A percentile compares a stretch with the other conserved stretches of the same genome.
Conservation (phyloP, 2,888 invertebrate species). For the Caradrina clavipalpis region DNA sequence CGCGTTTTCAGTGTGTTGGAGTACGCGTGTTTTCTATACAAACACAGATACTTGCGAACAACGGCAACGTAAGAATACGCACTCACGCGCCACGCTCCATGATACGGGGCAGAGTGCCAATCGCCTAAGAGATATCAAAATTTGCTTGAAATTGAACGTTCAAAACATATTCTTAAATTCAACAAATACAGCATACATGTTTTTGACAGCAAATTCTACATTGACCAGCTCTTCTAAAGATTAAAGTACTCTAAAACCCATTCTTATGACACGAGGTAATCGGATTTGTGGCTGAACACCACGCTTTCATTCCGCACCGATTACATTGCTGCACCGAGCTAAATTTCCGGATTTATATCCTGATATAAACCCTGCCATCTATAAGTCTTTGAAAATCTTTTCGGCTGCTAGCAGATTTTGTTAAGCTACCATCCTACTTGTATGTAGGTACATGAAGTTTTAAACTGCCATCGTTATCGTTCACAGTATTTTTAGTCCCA, state of each 20-base stretch:
- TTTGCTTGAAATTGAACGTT: not conserved
- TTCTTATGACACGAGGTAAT: not conserved
- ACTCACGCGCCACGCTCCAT: too few species aligned
- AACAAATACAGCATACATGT: too few species aligned
- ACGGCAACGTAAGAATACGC: too few species aligned
- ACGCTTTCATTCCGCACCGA: conserved; percentile 4
- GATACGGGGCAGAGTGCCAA: too few species aligned
- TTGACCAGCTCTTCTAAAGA: not conserved
- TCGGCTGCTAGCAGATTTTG: not conserved
- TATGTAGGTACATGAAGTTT: not conserved
- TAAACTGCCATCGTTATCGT: too few species aligned
- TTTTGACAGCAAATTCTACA: not conserved
- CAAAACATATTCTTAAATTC: not conserved
- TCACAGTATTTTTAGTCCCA: too few species aligned
- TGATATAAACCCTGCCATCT: not conserved
- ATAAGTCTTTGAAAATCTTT: not conserved
- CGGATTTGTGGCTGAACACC: conserved; percentile 11
- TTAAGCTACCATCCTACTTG: not conserved
- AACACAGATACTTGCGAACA: too few species aligned
- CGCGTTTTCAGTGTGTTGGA: too few species aligned
- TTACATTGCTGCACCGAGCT: conserved; percentile 3
- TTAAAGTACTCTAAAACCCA: not conserved
- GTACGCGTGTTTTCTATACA: too few species aligned
- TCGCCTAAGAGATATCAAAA: too few species aligned
- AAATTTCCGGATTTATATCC: not conserved